Evolutionary conservation across 2,797 vertebrate species (phyloP), one percentile per base, ranked within the genome.

Genomic region (Paguma larvata): DNA sequence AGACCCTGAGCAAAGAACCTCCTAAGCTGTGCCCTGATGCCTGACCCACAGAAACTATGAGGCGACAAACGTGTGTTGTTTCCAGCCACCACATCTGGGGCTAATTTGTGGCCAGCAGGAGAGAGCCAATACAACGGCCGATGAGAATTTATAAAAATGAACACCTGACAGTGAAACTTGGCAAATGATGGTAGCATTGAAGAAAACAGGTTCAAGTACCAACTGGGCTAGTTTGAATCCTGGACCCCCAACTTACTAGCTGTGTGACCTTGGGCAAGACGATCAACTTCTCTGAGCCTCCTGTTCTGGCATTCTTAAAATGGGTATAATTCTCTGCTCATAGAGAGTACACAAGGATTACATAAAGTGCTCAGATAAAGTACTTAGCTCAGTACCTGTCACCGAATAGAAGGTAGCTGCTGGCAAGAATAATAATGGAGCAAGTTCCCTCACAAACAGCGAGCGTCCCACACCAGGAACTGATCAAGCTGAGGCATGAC

Each of bases 271-370:
- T n/a, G 65, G 46, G 12, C 48, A 89, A 91, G 38, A 72, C 18
- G 34, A 63, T 34, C n/a, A 5, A 56, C 27, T 41, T 51, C 79
- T 68, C n/a, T 53, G 32, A 91, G 23, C 59, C 27, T 89, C 44
- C 44, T 70, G 32, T 89, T 89, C 88, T 72, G 34, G 6, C 53
- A 34, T 83, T 38, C 91, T 92, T 85, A 44, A 93, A 94, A 72
- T 0, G 32, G n/a, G 13, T 13, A 4, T 34, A 10, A 96, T 87
- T 67, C 79, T 89, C 75, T 48, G 30, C 51, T 56, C 38, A 6
- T 0, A 75, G 9, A 25, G 62, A 84, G 32, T 34, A 19, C 34
- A 15, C 16, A 41, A 72, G 46, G 53, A 75, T 89, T 38, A 41
- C 14, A 1, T 11, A 18, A 70, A 73, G 27, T 30, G 44, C 25